Evolutionary conservation across 2,113 vertebrate genomes (phyloP).

Genomic region (Ifrita kowaldi): DNA sequence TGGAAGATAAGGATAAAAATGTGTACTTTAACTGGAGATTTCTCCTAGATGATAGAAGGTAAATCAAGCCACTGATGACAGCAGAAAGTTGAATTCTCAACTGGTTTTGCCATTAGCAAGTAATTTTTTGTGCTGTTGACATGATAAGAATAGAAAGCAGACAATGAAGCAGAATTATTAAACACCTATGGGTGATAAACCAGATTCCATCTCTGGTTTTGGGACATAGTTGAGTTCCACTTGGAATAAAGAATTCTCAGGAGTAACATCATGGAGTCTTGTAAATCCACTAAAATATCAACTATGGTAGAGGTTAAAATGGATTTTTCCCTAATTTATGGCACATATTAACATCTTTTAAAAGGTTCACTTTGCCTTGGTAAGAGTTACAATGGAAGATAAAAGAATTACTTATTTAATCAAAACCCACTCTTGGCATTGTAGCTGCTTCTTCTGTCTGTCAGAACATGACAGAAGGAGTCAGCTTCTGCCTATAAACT

Average conservation of each 20-base stretch:
- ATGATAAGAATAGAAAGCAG: background rate
- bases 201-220: background rate
- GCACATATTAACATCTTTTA: background rate
- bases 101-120: background rate
- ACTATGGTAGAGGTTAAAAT: background rate
- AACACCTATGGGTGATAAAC: background rate
- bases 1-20: background rate
- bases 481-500: background rate
- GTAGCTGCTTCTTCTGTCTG: background rate
- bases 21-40: background rate
- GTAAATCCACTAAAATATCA: background rate
- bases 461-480: background rate
- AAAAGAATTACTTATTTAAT: slow-evolving; percentile 9
- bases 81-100: background rate
- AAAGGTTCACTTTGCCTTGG: background rate
- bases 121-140: background rate
- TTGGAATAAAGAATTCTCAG: background rate
- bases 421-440: background rate
- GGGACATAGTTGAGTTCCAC: background rate
- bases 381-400: background rate
- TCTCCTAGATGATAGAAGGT: background rate
- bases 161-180: background rate
- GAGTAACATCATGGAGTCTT: background rate
- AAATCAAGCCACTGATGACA: background rate
- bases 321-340: background rate